Evolutionary conservation across 2,113 vertebrate species (phyloP).

Genomic region (Alligator sinensis): DNA sequence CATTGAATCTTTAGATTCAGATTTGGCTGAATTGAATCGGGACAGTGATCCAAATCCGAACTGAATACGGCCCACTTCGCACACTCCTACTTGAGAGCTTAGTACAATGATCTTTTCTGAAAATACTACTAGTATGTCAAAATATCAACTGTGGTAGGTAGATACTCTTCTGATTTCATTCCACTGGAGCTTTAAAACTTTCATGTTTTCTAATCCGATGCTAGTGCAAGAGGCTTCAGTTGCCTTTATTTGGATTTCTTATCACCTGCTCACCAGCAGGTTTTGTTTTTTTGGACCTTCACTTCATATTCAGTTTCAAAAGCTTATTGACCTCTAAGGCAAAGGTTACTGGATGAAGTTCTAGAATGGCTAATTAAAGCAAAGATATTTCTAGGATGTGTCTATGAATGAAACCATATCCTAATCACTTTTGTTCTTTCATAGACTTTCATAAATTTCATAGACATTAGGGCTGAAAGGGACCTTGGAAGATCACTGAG

Average conservation of each 20-base stretch:
- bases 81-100: too few relatives aligned
- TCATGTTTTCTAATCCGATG: slow-evolving; percentile 35
- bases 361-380: neutral
- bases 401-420: slow-evolving; percentile 8
- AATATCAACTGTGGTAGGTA: neutral
- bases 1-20: too few relatives aligned
- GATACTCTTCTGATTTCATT: slow-evolving; percentile 16
- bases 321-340: neutral
- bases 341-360: neutral
- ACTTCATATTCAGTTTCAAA: neutral
- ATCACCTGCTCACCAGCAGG: neutral
- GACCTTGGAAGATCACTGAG: too few relatives aligned
- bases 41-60: too few relatives aligned
- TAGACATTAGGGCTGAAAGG: too few relatives aligned
- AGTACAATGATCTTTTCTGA: too few relatives aligned
- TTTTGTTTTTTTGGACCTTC: neutral
- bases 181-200: slow-evolving; percentile 39
- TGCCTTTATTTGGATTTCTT: slow-evolving; percentile 16
- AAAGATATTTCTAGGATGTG: neutral
- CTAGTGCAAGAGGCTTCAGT: slow-evolving; percentile 9
- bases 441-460: too few relatives aligned
- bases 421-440: slow-evolving; percentile 10
- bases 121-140: neutral
- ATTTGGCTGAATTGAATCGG: too few relatives aligned
- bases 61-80: too few relatives aligned